Base-by-base conservation (phyloP, 2,113 vertebrate genomes). In the Poecile atricapillus region DNA sequence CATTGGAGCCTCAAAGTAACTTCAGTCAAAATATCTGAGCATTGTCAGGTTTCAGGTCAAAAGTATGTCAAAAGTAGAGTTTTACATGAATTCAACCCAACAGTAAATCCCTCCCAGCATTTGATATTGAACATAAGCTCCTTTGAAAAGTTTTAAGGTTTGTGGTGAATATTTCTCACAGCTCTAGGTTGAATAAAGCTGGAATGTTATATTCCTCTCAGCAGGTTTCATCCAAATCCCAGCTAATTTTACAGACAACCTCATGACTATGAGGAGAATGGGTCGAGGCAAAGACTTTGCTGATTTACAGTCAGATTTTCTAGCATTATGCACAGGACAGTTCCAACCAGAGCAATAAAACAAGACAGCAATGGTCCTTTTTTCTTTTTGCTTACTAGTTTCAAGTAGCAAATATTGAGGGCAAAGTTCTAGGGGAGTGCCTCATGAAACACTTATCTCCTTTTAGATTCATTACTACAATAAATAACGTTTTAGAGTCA, bases 31-130 rank as follows among this genome's bases (percentile, higher is more conserved):
- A 94, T 53, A 87, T 53, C 47, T 56, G 24, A 94, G 30, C 10
- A 47, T 82, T 84, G 87, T 86, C 91, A 87, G 25, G 37, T 96
- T 95, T 94, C 91, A 92, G 91, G 89, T 92, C 89, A 95, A 87
- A 93, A 52, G 7, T 68, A 37, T 67, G 55, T 90, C 83, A 91
- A 64, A 90, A 90, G 67, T 90, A 68, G 77, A 91, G 49, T 58
- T 94, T 95, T 94, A 91, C 73, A 73, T 58, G 3, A 89, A 89
- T 92, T 82, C 5, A 5, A 75, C 65, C 49, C 62, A 68, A 71
- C 4, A 82, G 8, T 60, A 84, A 95, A 92, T 84, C 80, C 77
- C 25, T 93, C 28, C 25, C 47, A 87, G 11, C 44, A 82, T 79
- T 59, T 91, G 58, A 93, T 87, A 94, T 56, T 90, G 53, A 87